Conservation (phyloP, 2,888 invertebrate species). For the Pherbina coryleti region DNA sequence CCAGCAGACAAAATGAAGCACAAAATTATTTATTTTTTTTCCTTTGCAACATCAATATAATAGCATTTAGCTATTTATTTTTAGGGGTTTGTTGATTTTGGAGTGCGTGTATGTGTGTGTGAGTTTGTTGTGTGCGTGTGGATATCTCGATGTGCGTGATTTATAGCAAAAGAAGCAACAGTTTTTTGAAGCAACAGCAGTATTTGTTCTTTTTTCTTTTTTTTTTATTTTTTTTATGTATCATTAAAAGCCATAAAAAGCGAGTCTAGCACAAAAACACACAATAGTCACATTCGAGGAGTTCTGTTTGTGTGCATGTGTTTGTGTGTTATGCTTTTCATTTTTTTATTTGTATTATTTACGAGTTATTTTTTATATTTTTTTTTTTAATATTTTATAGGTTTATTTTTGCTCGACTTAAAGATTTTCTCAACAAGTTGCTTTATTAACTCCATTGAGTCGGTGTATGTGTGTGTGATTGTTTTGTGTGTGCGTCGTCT, state of each 20-base stretch:
- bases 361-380: neutral
- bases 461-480: neutral
- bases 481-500: neutral
- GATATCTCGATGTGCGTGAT: neutral
- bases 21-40: constrained; percentile 1
- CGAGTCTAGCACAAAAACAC: neutral
- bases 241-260: neutral
- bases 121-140: neutral
- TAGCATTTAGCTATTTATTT: neutral
- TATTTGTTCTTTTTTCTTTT: neutral
- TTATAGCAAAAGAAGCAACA: neutral
- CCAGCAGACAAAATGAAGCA: constrained; percentile 17
- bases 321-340: too few species aligned
- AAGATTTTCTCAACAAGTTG: constrained; percentile 20
- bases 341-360: neutral
- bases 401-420: constrained; percentile 1
- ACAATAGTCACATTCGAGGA: neutral
- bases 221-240: neutral
- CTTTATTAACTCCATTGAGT: constrained; percentile 12
- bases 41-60: neutral
- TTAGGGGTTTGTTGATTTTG: neutral
- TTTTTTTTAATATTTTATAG: neutral
- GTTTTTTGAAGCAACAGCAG: neutral
- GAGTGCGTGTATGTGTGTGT: neutral
- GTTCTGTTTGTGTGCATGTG: neutral